Evolutionary conservation across 2,113 vertebrate genomes (phyloP), one percentile per base, ranked within the genome.

Genomic region (Eupsittula cactorum): DNA sequence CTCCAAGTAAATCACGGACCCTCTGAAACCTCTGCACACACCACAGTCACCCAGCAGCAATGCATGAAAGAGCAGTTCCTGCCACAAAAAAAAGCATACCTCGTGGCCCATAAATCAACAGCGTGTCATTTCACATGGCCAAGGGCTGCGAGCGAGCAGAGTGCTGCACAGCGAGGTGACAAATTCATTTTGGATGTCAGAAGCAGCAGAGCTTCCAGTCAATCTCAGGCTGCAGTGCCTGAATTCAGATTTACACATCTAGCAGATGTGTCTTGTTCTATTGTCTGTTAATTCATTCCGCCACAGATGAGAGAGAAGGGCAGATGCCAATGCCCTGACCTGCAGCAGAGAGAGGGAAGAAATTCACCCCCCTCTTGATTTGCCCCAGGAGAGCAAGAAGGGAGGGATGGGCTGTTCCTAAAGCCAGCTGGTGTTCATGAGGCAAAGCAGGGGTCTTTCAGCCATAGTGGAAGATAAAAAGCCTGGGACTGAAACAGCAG

Each of bases 191-290:
- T 42, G 47, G 65, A 62, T 69, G 63, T 52, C 50, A 88, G 78
- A 90, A 92, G 28, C 80, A 89, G 63, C 79, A 85, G 73, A 80
- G 59, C 50, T 92, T 68, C 28, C 77, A 70, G 65, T 75, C 88
- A 78, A 6, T 63, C 55, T 79, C n/a, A 4, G 49, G 42, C 23
- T 13, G n/a, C 77, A 68, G 60, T 71, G 44, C 47, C n/a, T 11
- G 11, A 78, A 68, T 42, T 64, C 55, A 86, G 73, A 68, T 76
- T 37, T 90, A 83, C 65, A 83, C 47, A 47, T 46, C 60, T 65
- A 84, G n/a, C n/a, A 87, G 63, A 71, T 91, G 47, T 49, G n/a
- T 42, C 69, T 46, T 13, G 2, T 28, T 83, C 76, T 90, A 68
- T 42, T 82, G 57, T 31, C 47, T 85, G 16, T 63, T 84, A 59